phyloP scores from a whole-genome alignment of 2,888 invertebrate genomes.

The Sesia apiformis region DNA sequence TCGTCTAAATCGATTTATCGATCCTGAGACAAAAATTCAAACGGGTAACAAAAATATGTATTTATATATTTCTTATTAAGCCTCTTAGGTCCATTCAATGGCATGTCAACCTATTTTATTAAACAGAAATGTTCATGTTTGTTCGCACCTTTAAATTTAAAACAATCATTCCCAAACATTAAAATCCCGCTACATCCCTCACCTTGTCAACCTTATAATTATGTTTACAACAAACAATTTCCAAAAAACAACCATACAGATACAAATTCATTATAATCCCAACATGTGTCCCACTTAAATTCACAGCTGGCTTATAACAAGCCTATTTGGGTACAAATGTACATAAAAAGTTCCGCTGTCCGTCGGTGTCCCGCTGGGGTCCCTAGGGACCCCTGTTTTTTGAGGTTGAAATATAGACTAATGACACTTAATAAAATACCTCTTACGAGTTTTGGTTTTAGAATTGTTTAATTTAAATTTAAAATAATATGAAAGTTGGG shows the following conservation, averaged over 20 bases:
- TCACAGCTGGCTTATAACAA: conserved; percentile 62
- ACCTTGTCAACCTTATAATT: background rate
- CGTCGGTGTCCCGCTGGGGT: conserved; percentile 42
- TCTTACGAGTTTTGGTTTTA: conserved; percentile 18
- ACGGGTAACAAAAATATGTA: no score
- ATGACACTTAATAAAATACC: conserved; percentile 59
- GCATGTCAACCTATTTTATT: no score
- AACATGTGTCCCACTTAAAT: conserved; percentile 58
- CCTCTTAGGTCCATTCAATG: no score
- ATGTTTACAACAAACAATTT: background rate
- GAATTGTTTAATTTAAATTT: no score
- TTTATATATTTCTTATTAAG: no score
- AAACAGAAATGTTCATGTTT: no score
- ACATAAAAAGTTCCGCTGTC: conserved; percentile 31
- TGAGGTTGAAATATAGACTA: conserved; percentile 20
- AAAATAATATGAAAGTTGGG: no score
- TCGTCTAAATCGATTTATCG: no score
- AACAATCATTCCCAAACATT: no score
- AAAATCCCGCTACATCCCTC: background rate
- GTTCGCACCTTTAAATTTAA: no score
- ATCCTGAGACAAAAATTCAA: no score
- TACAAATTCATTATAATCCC: conserved; percentile 57
- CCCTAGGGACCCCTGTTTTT: conserved; percentile 38
- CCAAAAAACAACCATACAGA: conserved; percentile 24
- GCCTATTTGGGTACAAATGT: conserved; percentile 41